A percentile compares a stretch with the other conserved stretches of the same genome.
These are phyloP conservation scores for Psammodynastes pulverulentus DNA, from an alignment of 2,113 vertebrate genomes.

Conservation along the genomic window DNA sequence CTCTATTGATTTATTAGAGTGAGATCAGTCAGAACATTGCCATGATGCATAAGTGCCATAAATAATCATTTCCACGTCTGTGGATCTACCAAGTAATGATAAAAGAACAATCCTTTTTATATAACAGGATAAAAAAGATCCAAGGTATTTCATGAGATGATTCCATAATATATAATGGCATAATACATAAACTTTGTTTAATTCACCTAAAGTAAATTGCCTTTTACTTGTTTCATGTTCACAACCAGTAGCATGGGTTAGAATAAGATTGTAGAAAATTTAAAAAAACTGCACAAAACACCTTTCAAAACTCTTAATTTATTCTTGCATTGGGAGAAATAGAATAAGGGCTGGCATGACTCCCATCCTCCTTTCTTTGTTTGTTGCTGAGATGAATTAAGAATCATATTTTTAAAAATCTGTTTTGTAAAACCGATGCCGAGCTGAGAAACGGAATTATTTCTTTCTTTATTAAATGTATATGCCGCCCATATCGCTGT, in stretches of 20 bases:
- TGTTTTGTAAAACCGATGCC: background rate
- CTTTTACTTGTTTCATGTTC: background rate
- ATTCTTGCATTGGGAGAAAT: background rate
- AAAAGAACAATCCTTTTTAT: background rate
- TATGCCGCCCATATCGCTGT: background rate
- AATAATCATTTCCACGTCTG: background rate
- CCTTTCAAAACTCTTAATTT: background rate
- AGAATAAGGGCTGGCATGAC: background rate
- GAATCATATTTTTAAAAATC: background rate
- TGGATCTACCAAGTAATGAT: background rate
- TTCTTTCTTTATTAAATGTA: background rate
- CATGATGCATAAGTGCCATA: background rate
- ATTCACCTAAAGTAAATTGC: background rate
- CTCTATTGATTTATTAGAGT: background rate
- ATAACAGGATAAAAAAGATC: background rate
- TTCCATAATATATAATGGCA: background rate
- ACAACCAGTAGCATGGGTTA: background rate
- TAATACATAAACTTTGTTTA: background rate
- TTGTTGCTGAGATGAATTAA: background rate
- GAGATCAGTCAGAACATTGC: background rate
- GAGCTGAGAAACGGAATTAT: background rate
- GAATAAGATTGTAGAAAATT: background rate
- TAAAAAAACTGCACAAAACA: background rate
- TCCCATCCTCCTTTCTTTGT: background rate
- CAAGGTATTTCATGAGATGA: background rate